These are phyloP conservation scores for Campoletis sonorensis DNA, from an alignment of 1,140 invertebrate species.

Conservation along the genomic window DNA sequence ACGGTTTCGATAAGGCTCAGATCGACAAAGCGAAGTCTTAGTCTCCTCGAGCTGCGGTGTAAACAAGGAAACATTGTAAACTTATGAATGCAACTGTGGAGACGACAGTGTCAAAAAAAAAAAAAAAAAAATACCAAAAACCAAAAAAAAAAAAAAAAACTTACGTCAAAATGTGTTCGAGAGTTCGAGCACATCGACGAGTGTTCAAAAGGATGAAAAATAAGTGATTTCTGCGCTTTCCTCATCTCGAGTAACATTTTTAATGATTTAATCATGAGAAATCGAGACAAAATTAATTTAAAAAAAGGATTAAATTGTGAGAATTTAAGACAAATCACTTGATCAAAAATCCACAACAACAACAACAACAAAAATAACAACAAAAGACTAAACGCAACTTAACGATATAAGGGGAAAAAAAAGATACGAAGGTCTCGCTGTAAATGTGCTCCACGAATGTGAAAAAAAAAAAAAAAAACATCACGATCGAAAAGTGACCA, in stretches of 20 bases:
- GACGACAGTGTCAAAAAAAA: neutral
- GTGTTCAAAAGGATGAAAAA: no score
- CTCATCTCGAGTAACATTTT: no score
- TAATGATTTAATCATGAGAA: neutral
- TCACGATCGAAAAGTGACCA: no score
- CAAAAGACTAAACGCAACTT: neutral
- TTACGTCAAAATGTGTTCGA: no score
- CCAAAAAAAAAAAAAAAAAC: no score
- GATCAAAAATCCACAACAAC: neutral
- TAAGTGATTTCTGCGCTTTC: no score
- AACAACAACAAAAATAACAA: no score
- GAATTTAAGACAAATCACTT: neutral
- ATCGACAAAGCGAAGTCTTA: constrained; percentile 64
- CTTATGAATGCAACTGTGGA: neutral
- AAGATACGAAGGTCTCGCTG: neutral
- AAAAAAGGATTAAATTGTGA: neutral
- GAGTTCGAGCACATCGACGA: no score
- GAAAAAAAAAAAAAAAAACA: no score
- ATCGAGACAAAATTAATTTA: no score
- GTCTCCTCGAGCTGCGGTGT: constrained; percentile 46
- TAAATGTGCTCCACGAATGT: no score
- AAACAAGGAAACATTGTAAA: neutral
- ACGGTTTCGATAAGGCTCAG: constrained; percentile 84
- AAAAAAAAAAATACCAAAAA: no score
- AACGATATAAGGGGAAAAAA: neutral